phyloP scores from a whole-genome alignment of 1,140 invertebrate species.

The Drosophila dunni region DNA sequence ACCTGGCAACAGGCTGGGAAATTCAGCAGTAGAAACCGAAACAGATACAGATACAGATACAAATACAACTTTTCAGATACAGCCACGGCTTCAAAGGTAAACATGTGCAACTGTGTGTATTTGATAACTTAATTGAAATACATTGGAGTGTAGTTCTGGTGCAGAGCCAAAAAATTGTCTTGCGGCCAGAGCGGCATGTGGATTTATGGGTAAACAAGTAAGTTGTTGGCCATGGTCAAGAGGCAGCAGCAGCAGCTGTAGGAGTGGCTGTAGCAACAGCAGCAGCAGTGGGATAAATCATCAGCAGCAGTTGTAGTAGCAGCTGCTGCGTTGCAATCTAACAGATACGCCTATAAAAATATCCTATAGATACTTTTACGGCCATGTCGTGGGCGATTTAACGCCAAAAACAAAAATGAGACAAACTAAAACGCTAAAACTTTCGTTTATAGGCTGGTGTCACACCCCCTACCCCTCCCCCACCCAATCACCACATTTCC shows the following conservation, averaged over 20 bases:
- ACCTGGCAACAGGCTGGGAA: conserved; percentile 70
- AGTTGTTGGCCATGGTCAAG: conserved; percentile 45
- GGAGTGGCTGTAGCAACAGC: background rate
- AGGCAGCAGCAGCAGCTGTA: conserved; percentile 16
- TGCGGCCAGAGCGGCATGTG: conserved; percentile 42
- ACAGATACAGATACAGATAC: conserved; percentile 21
- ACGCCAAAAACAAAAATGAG: conserved; percentile 3
- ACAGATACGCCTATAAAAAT: conserved; percentile 33
- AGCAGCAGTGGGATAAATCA: conserved; percentile 38
- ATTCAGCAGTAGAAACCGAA: conserved; percentile 13
- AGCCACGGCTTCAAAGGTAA: conserved; percentile 6
- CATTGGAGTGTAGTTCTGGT: conserved; percentile 63
- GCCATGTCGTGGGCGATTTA: conserved; percentile 33
- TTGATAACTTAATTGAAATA: conserved; percentile 82
- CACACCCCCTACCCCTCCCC: no score
- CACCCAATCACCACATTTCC: background rate
- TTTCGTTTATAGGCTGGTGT: conserved; percentile 37
- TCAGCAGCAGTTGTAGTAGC: conserved; percentile 21
- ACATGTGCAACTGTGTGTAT: conserved; percentile 37
- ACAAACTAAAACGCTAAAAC: background rate
- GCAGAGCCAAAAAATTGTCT: conserved; percentile 50
- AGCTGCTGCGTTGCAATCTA: conserved; percentile 21
- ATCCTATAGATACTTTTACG: conserved; percentile 32
- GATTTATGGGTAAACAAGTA: conserved; percentile 77
- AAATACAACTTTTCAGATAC: conserved; percentile 40